Conservation (phyloP, 2,113 vertebrate species). For the Tachycineta bicolor region DNA sequence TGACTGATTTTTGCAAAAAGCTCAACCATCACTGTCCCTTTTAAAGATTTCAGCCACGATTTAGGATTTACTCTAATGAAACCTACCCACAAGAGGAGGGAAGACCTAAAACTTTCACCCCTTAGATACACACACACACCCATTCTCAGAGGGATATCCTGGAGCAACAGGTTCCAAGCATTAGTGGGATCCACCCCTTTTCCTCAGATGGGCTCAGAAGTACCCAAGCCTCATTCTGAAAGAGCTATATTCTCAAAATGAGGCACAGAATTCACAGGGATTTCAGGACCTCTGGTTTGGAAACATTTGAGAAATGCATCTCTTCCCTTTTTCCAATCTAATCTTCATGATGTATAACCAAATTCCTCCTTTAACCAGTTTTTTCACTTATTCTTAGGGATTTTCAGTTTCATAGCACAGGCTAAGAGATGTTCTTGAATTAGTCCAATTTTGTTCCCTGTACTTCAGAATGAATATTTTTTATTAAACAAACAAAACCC, state of each 20-base stretch:
- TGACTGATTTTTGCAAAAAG: background rate
- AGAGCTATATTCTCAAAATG: background rate
- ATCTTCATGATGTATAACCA: background rate
- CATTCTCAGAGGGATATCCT: background rate
- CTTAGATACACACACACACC: background rate
- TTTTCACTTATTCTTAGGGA: background rate
- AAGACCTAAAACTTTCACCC: background rate
- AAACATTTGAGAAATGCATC: background rate
- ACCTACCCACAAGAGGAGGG: background rate
- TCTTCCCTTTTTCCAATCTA: background rate
- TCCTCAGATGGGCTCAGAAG: background rate
- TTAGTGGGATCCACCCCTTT: background rate
- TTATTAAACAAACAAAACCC: background rate
- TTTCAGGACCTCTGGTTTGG: background rate
- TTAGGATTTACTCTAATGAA: background rate
- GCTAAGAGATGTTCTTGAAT: background rate
- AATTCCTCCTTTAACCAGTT: background rate
- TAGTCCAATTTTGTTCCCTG: background rate
- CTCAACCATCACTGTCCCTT: background rate
- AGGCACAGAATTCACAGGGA: background rate
- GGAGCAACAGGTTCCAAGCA: background rate
- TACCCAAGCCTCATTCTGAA: background rate
- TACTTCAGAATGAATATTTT: background rate
- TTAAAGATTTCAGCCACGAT: background rate
- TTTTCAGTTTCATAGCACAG: background rate